These are phyloP conservation scores for Proteles cristata DNA, from an alignment of 2,113 vertebrate species.

Conservation along the genomic window DNA sequence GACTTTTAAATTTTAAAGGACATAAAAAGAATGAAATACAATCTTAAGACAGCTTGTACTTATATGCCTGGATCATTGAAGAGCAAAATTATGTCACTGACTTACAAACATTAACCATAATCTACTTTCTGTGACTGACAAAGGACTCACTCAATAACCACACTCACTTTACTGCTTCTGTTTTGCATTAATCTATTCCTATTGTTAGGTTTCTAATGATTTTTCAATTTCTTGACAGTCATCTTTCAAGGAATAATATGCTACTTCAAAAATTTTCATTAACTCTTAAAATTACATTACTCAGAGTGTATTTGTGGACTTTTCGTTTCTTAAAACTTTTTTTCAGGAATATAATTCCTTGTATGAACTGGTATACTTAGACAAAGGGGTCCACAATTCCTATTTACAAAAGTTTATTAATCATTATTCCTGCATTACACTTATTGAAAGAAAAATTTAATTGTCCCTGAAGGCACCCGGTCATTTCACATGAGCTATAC, in stretches of 20 bases:
- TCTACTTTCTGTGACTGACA: not conserved
- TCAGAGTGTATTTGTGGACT: not conserved
- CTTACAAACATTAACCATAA: not conserved
- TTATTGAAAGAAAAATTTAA: constrained; percentile 51
- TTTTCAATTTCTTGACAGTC: constrained; percentile 50
- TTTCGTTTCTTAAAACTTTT: not conserved
- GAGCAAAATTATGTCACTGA: not conserved
- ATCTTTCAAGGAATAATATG: not conserved
- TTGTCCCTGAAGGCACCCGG: constrained; percentile 63
- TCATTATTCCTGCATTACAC: constrained; percentile 53
- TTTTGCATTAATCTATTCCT: not conserved
- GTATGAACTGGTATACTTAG: not conserved
- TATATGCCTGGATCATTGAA: not conserved
- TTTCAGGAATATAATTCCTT: not conserved
- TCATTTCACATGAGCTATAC: constrained; percentile 51
- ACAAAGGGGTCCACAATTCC: constrained; percentile 37
- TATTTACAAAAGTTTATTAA: constrained; percentile 74
- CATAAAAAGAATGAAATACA: not conserved
- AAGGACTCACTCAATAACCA: not conserved
- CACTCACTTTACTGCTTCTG: not conserved
- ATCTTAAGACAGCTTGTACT: not conserved
- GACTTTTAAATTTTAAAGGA: not conserved
- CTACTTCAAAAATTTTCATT: constrained; percentile 30
- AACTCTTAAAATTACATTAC: not conserved
- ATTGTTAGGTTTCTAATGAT: not conserved